Base-by-base conservation (phyloP, 2,797 vertebrate genomes). In the Gastrophryne carolinensis region DNA sequence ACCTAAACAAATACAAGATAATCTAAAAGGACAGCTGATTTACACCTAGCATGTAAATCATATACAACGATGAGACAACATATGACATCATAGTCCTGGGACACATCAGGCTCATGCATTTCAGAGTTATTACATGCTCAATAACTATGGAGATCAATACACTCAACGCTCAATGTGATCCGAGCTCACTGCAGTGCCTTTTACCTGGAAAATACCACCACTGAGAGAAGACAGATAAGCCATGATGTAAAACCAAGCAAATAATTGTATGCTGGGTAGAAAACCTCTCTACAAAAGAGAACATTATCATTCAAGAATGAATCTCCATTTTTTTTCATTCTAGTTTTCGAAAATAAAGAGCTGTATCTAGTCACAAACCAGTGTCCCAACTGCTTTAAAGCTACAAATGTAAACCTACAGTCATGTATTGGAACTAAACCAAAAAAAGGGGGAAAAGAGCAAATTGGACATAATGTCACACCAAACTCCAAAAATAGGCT, bases 231-330 rank as follows among this genome's bases (percentile, higher is more conserved):
- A 58, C 69, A 81, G 58, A 71, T 4, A 64, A 72, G 52, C 69
- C 78, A 76, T 53, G 64, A 78, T 54, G 58, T 67, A 65, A 75
- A 62, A 72, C 67, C 50, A 34, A 79, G 64, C 57, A 70, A 73
- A 56, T 73, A 65, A 79, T 35, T 79, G 64, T 32, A 58, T 37
- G 49, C 60, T 52, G 56, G 57, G 24, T 73, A 57, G 32, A 35
- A 73, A 26, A 63, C 49, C 58, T 24, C 56, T 64, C 77, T 79
- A 77, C 39, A 66, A 74, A 67, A 56, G 56, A 32, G 50, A 41
- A 62, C 32, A 70, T 37, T 27, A 12, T 57, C 3, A 2, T 30
- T 57, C 1, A n/a, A 7, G 15, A 27, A 15, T 57, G 5, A 57
- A 15, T 6, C 2, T 3, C 15, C 23, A 24, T 15, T 47, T 47